Base-by-base conservation (phyloP, 2,888 invertebrate genomes). In the Arrhopalites spinosus region DNA sequence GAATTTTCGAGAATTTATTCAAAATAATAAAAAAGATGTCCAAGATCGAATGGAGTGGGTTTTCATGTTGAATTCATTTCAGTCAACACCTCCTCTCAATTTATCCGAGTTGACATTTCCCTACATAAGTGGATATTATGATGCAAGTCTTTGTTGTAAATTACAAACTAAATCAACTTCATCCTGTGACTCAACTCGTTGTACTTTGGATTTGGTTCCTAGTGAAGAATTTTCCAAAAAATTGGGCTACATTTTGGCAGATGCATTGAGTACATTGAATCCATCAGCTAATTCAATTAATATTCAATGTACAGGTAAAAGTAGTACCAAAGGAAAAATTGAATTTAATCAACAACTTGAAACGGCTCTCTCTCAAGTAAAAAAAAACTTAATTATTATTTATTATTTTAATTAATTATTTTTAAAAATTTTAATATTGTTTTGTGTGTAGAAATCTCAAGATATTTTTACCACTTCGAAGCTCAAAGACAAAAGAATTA, bases 11-110 rank as follows among this genome's bases (percentile, higher is more conserved):
- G 72, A 74, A 27, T 82, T 82, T 45, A 78, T 78, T 17, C 47
- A 25, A 30, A 74, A 67, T 20, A 80, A 80, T 29, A 59, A 23
- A 1, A 23, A 71, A 5, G 78, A 79, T 29, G 78, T 82, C 1
- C 23, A 77, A 67, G 79, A 82, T 79, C 72, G 78, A 53, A 80
- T 78, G 3, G 82, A 82, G 43, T 82, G 82, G 82, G 74, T 82
- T 36, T 81, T 81, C 61, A 80, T 81, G 75, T 75, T 76, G 50
- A 71, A 81, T 68, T 68, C 76, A 8, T 81, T 81, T 72, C 71
- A 77, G 23, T 45, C 63, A 7, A 67, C 63, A 27, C 64, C 76
- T 1, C 15, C 50, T 0, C 78, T 81, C n/a, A 81, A 81, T 53
- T 50, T 82, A 25, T 67, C 77, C n/a, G n/a, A n/a, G n/a, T n/a